phyloP scores from a whole-genome alignment of 2,113 vertebrate genomes.

The Carassius carassius region DNA sequence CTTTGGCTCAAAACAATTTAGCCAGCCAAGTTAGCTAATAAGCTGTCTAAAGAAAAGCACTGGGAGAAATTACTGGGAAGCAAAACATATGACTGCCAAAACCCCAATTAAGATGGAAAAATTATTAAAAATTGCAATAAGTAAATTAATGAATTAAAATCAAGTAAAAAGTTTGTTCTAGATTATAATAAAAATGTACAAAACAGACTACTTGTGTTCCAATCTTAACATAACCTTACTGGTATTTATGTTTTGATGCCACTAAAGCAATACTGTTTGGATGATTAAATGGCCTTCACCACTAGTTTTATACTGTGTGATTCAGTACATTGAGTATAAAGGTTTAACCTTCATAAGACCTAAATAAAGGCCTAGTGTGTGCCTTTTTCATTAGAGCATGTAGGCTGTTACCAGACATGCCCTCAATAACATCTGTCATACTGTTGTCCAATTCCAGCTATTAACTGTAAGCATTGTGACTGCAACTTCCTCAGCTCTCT shows the following conservation, averaged over 20 bases:
- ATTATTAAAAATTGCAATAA: background rate
- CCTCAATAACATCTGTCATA: background rate
- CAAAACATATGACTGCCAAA: background rate
- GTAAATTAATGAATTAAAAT: background rate
- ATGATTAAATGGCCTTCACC: background rate
- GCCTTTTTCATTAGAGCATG: background rate
- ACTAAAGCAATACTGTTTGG: background rate
- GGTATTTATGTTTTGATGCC: background rate
- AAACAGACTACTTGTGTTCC: background rate
- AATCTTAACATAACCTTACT: background rate
- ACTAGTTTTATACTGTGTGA: background rate
- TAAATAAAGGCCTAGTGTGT: background rate
- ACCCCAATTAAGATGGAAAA: background rate
- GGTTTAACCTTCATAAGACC: background rate
- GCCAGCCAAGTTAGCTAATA: background rate
- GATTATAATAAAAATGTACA: background rate
- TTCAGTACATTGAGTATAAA: background rate
- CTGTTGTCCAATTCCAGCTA: slow-evolving; percentile 8
- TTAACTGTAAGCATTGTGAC: background rate
- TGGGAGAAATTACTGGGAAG: background rate
- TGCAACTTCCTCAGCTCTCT: background rate
- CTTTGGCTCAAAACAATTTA: background rate
- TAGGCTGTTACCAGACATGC: background rate
- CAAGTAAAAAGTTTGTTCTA: background rate
- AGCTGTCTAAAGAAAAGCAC: background rate